Evolutionary conservation across 2,797 vertebrate species (phyloP).

Genomic region (Tympanoctomys barrerae): DNA sequence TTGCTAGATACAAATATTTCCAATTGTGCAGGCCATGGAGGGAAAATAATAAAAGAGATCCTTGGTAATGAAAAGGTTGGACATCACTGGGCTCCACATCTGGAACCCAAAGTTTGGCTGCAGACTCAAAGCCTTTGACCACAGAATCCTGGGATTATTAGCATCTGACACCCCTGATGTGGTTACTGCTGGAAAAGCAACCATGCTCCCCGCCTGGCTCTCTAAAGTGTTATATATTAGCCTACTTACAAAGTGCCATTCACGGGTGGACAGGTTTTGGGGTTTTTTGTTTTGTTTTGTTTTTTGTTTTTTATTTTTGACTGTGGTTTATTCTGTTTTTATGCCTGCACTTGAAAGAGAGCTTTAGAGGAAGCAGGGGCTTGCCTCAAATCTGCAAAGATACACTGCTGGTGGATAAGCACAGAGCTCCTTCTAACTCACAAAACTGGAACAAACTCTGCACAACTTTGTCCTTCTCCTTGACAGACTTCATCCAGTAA

Average conservation of each 20-base stretch:
- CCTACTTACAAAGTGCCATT: slow-evolving; percentile 82
- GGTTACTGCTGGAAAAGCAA: slow-evolving; percentile 84
- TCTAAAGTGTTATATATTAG: slow-evolving; percentile 84
- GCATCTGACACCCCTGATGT: slow-evolving; percentile 82
- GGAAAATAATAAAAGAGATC: slow-evolving; percentile 75
- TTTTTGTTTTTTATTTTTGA: slow-evolving; percentile 69
- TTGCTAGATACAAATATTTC: slow-evolving; percentile 76
- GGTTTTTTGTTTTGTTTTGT: neutral
- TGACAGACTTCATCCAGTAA: slow-evolving; percentile 36
- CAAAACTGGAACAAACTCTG: slow-evolving; percentile 63
- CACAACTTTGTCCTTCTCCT: slow-evolving; percentile 59
- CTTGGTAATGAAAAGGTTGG: slow-evolving; percentile 78
- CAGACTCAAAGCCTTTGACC: slow-evolving; percentile 80
- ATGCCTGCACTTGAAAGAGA: slow-evolving; percentile 80
- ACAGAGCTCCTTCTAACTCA: slow-evolving; percentile 67
- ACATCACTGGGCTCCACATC: slow-evolving; percentile 67
- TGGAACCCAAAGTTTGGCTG: slow-evolving; percentile 82
- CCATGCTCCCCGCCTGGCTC: slow-evolving; percentile 74
- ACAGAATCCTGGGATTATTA: slow-evolving; percentile 82
- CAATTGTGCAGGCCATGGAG: slow-evolving; percentile 46
- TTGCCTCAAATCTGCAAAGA: slow-evolving; percentile 76
- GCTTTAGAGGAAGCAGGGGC: slow-evolving; percentile 79
- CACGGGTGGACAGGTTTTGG: slow-evolving; percentile 64
- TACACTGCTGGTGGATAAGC: slow-evolving; percentile 59
- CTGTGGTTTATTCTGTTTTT: slow-evolving; percentile 76